phyloP scores from a whole-genome alignment of 2,888 invertebrate genomes.

The Drosophila imparisetae region DNA sequence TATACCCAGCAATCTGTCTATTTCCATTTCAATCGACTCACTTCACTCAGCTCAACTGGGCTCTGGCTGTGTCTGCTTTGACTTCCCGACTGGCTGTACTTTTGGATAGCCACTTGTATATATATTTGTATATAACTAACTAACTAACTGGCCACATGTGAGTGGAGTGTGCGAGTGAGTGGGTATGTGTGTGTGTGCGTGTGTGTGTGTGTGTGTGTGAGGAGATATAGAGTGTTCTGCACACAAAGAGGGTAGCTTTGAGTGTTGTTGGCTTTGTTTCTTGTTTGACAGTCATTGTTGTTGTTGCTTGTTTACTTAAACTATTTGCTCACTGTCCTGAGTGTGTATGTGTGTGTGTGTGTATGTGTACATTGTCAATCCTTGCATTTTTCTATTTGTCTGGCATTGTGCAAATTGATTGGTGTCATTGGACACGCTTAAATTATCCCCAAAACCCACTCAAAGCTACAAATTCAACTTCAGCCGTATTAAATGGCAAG shows the following conservation, averaged over 20 bases:
- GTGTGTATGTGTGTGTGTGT: constrained; percentile 13
- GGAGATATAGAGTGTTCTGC: constrained; percentile 58
- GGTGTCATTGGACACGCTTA: constrained; percentile 31
- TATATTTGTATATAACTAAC: constrained; percentile 77
- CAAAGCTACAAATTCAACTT: not conserved
- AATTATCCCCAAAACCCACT: not conserved
- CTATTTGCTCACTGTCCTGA: constrained; percentile 59
- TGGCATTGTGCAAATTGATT: constrained; percentile 55
- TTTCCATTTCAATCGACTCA: constrained; percentile 28
- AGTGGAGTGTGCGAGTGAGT: constrained; percentile 6
- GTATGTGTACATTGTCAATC: constrained; percentile 18
- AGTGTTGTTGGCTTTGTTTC: constrained; percentile 51
- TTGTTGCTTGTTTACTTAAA: constrained; percentile 63
- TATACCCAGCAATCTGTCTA: constrained; percentile 45
- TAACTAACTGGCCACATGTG: constrained; percentile 22
- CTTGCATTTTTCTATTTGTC: constrained; percentile 30
- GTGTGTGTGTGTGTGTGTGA: constrained; percentile 9
- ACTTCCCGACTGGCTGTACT: constrained; percentile 31
- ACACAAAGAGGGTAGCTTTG: constrained; percentile 60
- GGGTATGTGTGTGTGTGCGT: constrained; percentile 5
- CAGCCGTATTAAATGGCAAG: constrained; percentile 5
- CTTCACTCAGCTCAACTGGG: not conserved
- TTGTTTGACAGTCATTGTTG: constrained; percentile 24
- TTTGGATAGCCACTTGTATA: constrained; percentile 55
- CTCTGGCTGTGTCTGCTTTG: constrained; percentile 1